These are phyloP conservation scores for Eudyptes chrysolophus DNA, from an alignment of 2,113 vertebrate species.

Conservation along the genomic window DNA sequence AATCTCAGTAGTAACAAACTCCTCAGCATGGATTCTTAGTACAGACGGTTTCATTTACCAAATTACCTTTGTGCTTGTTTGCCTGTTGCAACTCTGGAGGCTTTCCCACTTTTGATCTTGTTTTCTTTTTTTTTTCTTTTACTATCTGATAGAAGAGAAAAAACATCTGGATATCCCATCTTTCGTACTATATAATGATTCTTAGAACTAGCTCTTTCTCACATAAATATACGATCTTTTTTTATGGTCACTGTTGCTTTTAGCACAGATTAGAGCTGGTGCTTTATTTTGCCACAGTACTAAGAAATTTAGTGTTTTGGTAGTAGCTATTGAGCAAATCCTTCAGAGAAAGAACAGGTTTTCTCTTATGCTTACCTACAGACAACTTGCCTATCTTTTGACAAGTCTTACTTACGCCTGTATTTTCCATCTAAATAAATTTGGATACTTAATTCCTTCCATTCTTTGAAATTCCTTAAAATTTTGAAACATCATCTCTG, in stretches of 20 bases:
- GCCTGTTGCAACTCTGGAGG: neutral
- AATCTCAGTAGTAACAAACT: neutral
- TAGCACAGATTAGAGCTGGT: neutral
- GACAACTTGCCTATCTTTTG: neutral
- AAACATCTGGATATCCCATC: neutral
- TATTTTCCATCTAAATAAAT: neutral
- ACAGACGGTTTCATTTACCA: neutral
- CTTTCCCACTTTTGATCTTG: neutral
- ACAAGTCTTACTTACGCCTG: neutral
- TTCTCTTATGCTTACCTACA: neutral
- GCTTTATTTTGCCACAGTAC: neutral
- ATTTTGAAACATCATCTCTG: neutral
- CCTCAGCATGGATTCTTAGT: neutral
- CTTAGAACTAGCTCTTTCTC: neutral
- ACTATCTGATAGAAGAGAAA: neutral
- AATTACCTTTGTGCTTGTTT: neutral
- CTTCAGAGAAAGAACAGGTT: neutral
- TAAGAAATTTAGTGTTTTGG: neutral
- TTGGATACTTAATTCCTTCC: neutral
- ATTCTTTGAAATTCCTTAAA: neutral
- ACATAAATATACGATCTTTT: neutral
- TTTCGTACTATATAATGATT: neutral
- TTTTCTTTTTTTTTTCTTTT: neutral
- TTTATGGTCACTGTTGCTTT: neutral
- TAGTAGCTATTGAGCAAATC: neutral